Evolutionary conservation across 1,140 invertebrate genomes (phyloP).

Genomic region (Drosophila dunni): DNA sequence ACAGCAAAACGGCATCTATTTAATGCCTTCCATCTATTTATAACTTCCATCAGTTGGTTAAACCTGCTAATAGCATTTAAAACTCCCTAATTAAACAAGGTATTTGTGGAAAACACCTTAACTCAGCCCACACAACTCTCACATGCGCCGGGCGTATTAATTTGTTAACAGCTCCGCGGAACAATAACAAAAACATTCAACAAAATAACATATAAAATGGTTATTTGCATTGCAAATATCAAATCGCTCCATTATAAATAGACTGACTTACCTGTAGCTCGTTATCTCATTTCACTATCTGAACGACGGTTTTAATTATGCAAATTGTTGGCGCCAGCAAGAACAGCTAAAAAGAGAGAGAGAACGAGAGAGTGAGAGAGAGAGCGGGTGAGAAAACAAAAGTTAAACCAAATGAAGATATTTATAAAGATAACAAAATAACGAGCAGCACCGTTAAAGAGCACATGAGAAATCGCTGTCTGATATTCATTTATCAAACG

Average conservation of each 20-base stretch:
- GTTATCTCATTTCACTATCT: slow-evolving; percentile 62
- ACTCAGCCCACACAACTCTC: slow-evolving; percentile 43
- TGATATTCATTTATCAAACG: slow-evolving; percentile 31
- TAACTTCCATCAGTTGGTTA: background rate
- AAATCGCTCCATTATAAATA: slow-evolving; percentile 38
- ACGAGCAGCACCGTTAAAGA: slow-evolving; percentile 36
- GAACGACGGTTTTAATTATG: slow-evolving; percentile 66
- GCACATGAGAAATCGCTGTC: slow-evolving; percentile 54
- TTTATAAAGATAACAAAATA: slow-evolving; percentile 16
- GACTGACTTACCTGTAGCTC: slow-evolving; percentile 63
- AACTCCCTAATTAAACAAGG: slow-evolving; percentile 3
- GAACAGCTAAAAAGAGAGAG: slow-evolving; percentile 43
- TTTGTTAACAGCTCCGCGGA: slow-evolving; percentile 52
- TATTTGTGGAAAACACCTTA: slow-evolving; percentile 6
- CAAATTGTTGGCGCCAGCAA: slow-evolving; percentile 75
- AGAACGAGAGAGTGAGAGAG: background rate
- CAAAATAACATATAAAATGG: slow-evolving; percentile 1
- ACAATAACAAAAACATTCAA: slow-evolving; percentile 11
- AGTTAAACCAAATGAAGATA: slow-evolving; percentile 10
- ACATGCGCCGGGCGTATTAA: slow-evolving; percentile 63
- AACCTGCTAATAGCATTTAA: background rate
- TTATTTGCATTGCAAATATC: slow-evolving; percentile 66
- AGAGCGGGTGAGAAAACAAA: background rate
- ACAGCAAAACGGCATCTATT: too few species aligned
- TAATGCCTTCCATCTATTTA: too few species aligned